Base-by-base conservation (phyloP, 1,140 invertebrate genomes). In the Aphidius gifuensis region DNA sequence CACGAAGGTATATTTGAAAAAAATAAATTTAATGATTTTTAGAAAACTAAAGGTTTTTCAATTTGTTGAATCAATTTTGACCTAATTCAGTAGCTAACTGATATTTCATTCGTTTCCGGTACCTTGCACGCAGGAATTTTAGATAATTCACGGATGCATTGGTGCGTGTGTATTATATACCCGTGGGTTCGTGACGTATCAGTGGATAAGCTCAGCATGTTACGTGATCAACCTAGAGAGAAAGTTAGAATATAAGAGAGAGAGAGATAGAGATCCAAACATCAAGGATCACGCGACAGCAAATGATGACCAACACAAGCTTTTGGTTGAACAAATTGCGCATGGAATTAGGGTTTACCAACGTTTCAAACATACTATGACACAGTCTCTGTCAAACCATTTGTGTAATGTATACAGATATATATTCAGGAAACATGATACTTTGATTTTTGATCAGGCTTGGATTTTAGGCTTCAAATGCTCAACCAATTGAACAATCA, bases 291-390 rank as follows among this genome's bases (percentile, higher is more conserved):
- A 74, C 66, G 66, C 72, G 67, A 70, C 69, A 74, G 66, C 71
- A 67, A 74, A 70, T 72, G 72, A 74, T 72, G 72, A 71, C 72
- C 69, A 66, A 69, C 64, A 66, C 66, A 68, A 60, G 64, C 39
- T 60, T 65, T 65, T 47, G 69, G 71, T 71, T 74, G 71, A 72
- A 69, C 69, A 65, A 72, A 71, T 71, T 69, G 69, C 68, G 60
- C 64, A 63, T 67, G 69, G 69, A 70, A 72, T 71, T 72, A 69
- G 69, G 23, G 69, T 71, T 72, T 72, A 66, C 68, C 45, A 43
- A 55, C 39, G 21, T 32, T 32, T 32, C 23, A 32, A 32, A 32
- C 23, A 32, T 32, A 32, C 23, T 32, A 32, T 16, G 46, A 47
- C 46, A 54, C 23, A 39, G 21, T 39, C 51, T 2, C 23, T 32